phyloP scores from a whole-genome alignment of 2,888 invertebrate genomes.

The Pseudococcus viburni region DNA sequence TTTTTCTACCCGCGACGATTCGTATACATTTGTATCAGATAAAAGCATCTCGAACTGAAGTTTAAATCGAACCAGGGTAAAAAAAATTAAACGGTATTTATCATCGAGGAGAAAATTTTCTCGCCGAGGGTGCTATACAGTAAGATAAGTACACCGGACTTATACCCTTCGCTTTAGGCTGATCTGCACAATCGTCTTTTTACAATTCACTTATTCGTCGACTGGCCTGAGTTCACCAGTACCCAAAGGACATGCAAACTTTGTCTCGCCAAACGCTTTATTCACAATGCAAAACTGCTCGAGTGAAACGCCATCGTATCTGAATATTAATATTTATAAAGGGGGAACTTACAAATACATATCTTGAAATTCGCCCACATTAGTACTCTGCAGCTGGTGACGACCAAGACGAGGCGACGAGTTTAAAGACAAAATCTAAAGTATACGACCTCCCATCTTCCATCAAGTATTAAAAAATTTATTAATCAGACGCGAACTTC shows the following conservation, averaged over 20 bases:
- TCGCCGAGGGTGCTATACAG: constrained; percentile 16
- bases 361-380: constrained; percentile 23
- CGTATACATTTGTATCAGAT: not conserved
- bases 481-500: not conserved
- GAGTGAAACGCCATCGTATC: constrained; percentile 5
- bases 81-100: constrained; percentile 36
- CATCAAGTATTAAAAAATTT: not conserved
- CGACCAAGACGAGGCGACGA: not conserved
- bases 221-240: not conserved
- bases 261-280: not conserved
- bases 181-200: constrained; percentile 23
- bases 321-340: constrained; percentile 35
- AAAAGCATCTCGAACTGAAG: not conserved
- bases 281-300: not conserved
- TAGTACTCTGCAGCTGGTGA: not conserved
- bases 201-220: constrained; percentile 14
- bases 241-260: constrained; percentile 12
- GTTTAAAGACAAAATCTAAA: too few relatives aligned
- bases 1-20: not conserved
- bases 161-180: not conserved
- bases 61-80: not conserved
- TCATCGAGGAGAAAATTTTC: not conserved
- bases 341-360: constrained; percentile 8
- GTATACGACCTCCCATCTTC: not conserved
- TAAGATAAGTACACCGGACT: not conserved